phyloP scores from a whole-genome alignment of 2,113 vertebrate genomes.

The Xiphias gladius region DNA sequence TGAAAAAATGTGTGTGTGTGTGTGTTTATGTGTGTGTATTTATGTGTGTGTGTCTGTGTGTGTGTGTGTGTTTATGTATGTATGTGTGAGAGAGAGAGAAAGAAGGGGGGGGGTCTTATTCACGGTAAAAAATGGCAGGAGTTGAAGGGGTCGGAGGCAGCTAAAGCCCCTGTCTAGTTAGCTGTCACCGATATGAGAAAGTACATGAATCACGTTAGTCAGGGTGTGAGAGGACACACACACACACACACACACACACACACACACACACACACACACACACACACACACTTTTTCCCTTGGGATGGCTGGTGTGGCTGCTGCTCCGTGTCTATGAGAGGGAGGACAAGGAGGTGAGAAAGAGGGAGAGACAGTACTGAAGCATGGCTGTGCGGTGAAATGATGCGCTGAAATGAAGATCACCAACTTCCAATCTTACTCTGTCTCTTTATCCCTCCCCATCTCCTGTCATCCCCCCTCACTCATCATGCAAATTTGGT shows the following conservation, averaged over 20 bases:
- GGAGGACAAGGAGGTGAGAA: conserved; percentile 53
- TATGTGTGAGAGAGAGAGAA: conserved; percentile 1
- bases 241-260: conserved; percentile 51
- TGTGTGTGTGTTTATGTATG: conserved; percentile 30
- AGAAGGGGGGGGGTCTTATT: conserved; percentile 32
- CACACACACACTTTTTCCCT: conserved; percentile 51
- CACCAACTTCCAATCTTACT: conserved; percentile 19
- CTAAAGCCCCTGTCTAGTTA: conserved; percentile 84
- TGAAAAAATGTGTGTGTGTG: conserved; percentile 14
- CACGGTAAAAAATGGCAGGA: conserved; percentile 66
- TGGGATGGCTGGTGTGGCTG: conserved; percentile 69
- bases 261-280: conserved; percentile 38
- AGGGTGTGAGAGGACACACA: conserved; percentile 74
- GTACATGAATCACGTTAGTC: conserved; percentile 87
- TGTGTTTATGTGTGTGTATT: conserved; percentile 30
- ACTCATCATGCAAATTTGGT: conserved; percentile 8
- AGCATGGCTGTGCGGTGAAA: conserved; percentile 64
- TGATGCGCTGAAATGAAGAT: conserved; percentile 69
- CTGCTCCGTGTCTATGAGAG: conserved; percentile 75
- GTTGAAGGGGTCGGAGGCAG: conserved; percentile 72
- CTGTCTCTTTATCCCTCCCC: neutral
- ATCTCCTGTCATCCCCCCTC: neutral
- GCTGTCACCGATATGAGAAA: conserved; percentile 86
- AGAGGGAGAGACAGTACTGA: conserved; percentile 25
- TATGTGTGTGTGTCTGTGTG: conserved; percentile 33